A percentile compares a stretch with the other conserved stretches of the same genome.
Conservation (phyloP, 1,140 invertebrate genomes). For the Macrostomum lignano region DNA sequence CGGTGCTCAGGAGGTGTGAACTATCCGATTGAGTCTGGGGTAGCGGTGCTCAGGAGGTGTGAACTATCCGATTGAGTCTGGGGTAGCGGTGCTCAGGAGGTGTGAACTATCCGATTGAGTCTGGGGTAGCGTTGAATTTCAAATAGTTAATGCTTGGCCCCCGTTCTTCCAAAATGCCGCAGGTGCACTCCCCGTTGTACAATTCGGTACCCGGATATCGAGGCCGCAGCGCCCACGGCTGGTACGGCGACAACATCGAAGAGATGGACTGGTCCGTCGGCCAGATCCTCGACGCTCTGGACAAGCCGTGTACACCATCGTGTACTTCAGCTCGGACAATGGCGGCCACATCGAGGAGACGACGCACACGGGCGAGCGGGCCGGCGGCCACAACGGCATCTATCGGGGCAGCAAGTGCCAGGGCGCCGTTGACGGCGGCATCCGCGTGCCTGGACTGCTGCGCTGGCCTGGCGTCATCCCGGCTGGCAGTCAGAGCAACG, state of each 20-base stretch:
- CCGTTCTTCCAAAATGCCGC: neutral
- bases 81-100: no score
- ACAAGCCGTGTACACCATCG: constrained; percentile 20
- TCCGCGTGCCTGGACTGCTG: constrained; percentile 24
- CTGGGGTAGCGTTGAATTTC: no score
- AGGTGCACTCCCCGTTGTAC: constrained; percentile 11
- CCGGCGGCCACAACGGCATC: constrained; percentile 26
- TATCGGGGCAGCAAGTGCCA: constrained; percentile 24
- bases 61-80: no score
- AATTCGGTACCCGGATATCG: constrained; percentile 10
- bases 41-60: no score
- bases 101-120: no score
- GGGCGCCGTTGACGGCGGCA: constrained; percentile 27
- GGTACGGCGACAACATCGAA: constrained; percentile 27
- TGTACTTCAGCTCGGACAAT: constrained; percentile 31
- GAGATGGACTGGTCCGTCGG: constrained; percentile 29
- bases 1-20: no score
- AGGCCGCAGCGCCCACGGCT: constrained; percentile 12
- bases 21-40: no score
- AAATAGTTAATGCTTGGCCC: no score
- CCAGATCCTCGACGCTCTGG: constrained; percentile 17
- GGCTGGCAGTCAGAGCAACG: constrained; percentile 11
- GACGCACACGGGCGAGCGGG: constrained; percentile 12
- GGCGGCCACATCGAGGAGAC: constrained; percentile 25
- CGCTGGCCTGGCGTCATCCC: constrained; percentile 16